phyloP scores from a whole-genome alignment of 2,113 vertebrate species.

The Callaeas wilsoni region DNA sequence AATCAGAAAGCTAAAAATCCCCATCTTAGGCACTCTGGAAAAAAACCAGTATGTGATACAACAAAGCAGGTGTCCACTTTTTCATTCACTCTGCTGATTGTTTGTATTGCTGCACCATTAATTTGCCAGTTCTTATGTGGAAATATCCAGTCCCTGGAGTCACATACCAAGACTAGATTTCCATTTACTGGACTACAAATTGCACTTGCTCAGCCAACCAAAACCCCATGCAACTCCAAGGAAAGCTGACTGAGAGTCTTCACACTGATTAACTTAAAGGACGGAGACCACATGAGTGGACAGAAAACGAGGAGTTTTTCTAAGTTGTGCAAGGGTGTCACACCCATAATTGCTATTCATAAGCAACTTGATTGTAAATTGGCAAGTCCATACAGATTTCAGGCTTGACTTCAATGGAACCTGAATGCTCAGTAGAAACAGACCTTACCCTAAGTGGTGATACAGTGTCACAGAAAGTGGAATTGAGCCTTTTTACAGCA shows the following conservation, averaged over 20 bases:
- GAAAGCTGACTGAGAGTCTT: background rate
- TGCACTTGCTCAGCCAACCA: background rate
- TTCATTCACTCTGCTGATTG: background rate
- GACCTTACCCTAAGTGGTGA: background rate
- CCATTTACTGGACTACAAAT: background rate
- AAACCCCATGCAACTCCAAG: background rate
- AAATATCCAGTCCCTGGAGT: background rate
- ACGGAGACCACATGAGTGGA: background rate
- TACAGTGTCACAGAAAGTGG: background rate
- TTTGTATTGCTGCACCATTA: background rate
- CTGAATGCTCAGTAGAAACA: background rate
- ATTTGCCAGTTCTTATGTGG: background rate
- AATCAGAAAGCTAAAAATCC: slow-evolving; percentile 60
- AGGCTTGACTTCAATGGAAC: background rate
- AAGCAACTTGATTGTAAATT: background rate
- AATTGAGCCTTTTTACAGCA: background rate
- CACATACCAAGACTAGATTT: background rate
- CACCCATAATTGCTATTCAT: background rate
- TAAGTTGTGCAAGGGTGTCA: background rate
- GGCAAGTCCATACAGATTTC: background rate
- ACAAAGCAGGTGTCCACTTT: background rate
- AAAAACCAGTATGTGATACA: background rate
- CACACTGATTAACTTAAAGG: background rate
- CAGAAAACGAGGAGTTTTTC: background rate
- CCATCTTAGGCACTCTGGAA: slow-evolving; percentile 24